These are phyloP conservation scores for Drosophila sp. DNA, from an alignment of 1,140 invertebrate genomes.

Conservation along the genomic window DNA sequence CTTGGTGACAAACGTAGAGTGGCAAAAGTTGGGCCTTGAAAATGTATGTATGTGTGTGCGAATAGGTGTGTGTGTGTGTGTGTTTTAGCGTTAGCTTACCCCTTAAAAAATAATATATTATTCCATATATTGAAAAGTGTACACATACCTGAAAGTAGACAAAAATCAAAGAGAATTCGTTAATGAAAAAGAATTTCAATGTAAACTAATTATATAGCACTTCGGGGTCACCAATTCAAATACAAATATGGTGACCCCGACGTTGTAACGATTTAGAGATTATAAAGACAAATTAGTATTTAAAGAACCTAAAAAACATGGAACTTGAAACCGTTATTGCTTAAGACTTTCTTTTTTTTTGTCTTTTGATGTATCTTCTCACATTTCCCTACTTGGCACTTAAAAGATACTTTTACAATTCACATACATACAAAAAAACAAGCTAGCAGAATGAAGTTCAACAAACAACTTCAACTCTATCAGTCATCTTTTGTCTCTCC, in stretches of 20 bases:
- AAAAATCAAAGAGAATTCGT: background rate
- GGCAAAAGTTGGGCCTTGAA: constrained; percentile 1
- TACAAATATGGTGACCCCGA: background rate
- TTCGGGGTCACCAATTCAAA: background rate
- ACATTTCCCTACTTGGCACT: constrained; percentile 12
- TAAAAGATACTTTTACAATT: constrained; percentile 18
- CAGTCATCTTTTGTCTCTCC: constrained; percentile 9
- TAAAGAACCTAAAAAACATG: background rate
- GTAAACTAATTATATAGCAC: background rate
- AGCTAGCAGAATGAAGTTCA: background rate
- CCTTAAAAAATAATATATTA: background rate
- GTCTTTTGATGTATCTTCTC: background rate
- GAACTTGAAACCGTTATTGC: background rate
- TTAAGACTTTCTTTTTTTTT: constrained; percentile 2
- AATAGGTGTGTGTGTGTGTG: background rate
- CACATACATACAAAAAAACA: background rate
- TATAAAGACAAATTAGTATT: too few relatives aligned
- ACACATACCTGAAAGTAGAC: constrained; percentile 23
- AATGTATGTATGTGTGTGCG: background rate
- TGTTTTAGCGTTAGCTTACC: constrained; percentile 9
- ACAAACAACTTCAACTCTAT: constrained; percentile 7
- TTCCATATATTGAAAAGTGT: constrained; percentile 6
- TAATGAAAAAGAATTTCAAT: background rate
- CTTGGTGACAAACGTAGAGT: constrained; percentile 19
- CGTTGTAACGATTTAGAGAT: background rate